Percentiles rank a stretch among this genome's conserved stretches.
Evolutionary conservation across 2,113 vertebrate species (phyloP).

Genomic region (Notiomystis cincta): DNA sequence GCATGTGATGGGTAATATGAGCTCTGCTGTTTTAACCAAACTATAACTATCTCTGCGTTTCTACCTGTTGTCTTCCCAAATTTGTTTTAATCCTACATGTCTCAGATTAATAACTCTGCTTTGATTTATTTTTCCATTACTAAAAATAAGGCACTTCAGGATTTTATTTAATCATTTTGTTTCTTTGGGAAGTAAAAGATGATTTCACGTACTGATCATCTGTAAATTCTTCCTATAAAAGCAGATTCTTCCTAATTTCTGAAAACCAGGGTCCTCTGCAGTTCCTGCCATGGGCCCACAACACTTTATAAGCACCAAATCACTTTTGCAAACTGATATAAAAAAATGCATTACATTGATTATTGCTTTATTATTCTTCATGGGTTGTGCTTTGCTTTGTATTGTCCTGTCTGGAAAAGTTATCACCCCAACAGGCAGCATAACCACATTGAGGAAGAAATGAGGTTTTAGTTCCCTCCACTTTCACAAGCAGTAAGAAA

Average conservation of each 20-base stretch:
- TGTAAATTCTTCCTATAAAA: not conserved
- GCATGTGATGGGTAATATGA: rapidly evolving
- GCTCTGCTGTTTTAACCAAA: not conserved
- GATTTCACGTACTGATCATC: not conserved
- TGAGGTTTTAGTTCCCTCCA: not conserved
- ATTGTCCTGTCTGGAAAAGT: not conserved
- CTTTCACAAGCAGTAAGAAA: not conserved
- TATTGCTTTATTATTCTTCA: not conserved
- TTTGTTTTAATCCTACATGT: not conserved
- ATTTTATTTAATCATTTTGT: not conserved
- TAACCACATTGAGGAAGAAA: not conserved
- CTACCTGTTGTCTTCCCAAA: not conserved
- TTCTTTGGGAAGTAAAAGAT: not conserved
- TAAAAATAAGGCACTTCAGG: not conserved
- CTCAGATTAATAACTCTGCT: not conserved
- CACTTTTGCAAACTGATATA: not conserved
- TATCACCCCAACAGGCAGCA: not conserved
- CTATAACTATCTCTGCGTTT: not conserved
- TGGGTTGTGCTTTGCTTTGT: not conserved
- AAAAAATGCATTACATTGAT: not conserved
- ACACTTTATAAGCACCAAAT: not conserved
- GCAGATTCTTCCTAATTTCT: not conserved
- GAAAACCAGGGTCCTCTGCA: not conserved
- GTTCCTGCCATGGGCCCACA: not conserved
- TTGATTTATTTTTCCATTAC: not conserved